Base-by-base conservation (phyloP, 2,113 vertebrate genomes). In the Triplophysa tibetana region DNA sequence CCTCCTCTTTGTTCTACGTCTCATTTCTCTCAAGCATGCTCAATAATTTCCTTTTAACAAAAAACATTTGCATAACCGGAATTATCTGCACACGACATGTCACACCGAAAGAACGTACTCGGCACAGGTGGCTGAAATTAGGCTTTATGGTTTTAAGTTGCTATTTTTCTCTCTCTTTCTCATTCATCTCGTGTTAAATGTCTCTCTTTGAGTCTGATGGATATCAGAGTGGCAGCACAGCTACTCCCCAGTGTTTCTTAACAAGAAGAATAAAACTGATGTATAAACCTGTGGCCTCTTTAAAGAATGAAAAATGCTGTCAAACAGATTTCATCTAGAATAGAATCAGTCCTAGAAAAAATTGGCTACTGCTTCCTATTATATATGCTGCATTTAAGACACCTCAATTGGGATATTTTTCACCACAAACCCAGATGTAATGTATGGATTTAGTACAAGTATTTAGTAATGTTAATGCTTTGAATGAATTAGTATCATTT, bases 1-100 rank as follows among this genome's bases (percentile, higher is more conserved):
- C 52, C 62, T 43, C 13, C 26, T 63, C 10, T 60, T 75, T 75
- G 78, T 84, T 89, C 66, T 80, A 66, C 76, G 80, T 66, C 84
- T 83, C 74, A 62, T 84, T 84, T 75, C 82, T 85, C 81, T 85
- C 82, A 89, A 87, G 81, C 81, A 78, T 81, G 82, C 85, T 86
- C 84, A 83, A 88, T 89, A 85, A 84, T 88, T 87, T 88, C 58
- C 79, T 85, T 89, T 79, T 76, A 88, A 86, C 69, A 29, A 75
- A 87, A 90, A 89, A 84, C 84, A 89, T 92, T 89, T 88, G 87
- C 85, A 84, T 88, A 80, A 76, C 11, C 1, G 23, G 84, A 85
- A 84, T 89, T 83, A 80, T 87, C 75, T 70, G 62, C 43, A 65
- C 38, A 6, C 70, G 6, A 2, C 14, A 50, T 38, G 69, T 78